phyloP scores from a whole-genome alignment of 2,888 invertebrate genomes.

The Rhagonycha lutea region DNA sequence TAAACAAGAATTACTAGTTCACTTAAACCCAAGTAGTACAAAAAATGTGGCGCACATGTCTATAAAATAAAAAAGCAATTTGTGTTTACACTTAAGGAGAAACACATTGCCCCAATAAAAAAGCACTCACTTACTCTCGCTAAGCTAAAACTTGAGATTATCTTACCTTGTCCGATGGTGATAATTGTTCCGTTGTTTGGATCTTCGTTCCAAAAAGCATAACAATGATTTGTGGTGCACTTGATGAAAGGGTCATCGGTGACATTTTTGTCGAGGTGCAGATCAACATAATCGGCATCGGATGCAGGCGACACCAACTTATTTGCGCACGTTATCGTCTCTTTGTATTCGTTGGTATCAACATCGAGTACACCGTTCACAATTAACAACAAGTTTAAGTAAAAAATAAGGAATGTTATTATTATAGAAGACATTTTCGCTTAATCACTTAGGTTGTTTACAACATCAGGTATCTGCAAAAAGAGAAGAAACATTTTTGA shows the following conservation, averaged over 20 bases:
- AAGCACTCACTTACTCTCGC: background rate
- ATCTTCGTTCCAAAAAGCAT: conserved; percentile 72
- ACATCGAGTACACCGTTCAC: conserved; percentile 14
- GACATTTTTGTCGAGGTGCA: conserved; percentile 34
- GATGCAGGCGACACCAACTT: conserved; percentile 42
- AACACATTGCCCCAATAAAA: background rate
- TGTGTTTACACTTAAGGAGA: background rate
- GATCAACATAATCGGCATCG: conserved; percentile 43
- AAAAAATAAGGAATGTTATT: conserved; percentile 11
- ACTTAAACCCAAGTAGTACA: background rate
- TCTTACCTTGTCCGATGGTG: conserved; percentile 72
- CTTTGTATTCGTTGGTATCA: conserved; percentile 18
- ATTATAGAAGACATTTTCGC: background rate
- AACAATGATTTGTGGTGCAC: conserved; percentile 58
- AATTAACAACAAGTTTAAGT: conserved; percentile 1
- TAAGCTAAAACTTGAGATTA: background rate
- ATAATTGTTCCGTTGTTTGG: conserved; percentile 62
- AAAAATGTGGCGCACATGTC: background rate
- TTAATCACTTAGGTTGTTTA: background rate
- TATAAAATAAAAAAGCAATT: background rate
- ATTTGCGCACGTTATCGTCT: conserved; percentile 45
- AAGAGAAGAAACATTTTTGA: background rate
- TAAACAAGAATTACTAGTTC: background rate
- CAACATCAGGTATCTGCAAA: conserved; percentile 4
- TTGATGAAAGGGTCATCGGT: conserved; percentile 18